Conservation (phyloP, 2,888 invertebrate species). For the Euproctis similis region DNA sequence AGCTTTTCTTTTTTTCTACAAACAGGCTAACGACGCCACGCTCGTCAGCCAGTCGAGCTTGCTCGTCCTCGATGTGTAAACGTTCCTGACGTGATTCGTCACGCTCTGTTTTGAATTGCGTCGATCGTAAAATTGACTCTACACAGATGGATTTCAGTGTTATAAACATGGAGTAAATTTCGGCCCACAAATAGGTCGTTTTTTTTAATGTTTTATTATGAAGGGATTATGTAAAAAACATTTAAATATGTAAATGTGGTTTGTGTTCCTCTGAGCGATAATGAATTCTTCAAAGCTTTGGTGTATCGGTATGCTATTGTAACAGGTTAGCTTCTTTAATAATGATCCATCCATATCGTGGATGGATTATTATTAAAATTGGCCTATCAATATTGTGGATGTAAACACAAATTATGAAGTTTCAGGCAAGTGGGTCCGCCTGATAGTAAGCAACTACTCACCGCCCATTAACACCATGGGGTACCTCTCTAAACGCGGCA, state of each 20-base stretch:
- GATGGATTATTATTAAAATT: no score
- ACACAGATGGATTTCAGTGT: conserved; percentile 40
- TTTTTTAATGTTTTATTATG: conserved; percentile 33
- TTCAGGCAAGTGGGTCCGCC: no score
- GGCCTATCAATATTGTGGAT: no score
- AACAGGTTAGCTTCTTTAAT: conserved; percentile 33
- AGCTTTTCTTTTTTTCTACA: no score
- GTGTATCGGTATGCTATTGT: conserved; percentile 7
- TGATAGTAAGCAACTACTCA: no score
- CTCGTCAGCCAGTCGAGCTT: conserved; percentile 37
- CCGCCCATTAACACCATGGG: no score
- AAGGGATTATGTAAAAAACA: conserved; percentile 27
- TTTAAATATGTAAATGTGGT: conserved; percentile 28
- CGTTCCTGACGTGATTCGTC: conserved; percentile 6
- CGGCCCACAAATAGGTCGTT: conserved; percentile 21
- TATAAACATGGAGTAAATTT: conserved; percentile 19
- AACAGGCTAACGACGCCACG: conserved; percentile 15
- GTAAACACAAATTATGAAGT: no score
- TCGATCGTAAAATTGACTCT: conserved; percentile 33
- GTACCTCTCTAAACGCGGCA: no score
- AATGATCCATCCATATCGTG: no score
- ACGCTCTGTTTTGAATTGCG: conserved; percentile 19
- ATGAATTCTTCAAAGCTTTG: conserved; percentile 19
- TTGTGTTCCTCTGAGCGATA: no score
- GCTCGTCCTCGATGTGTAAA: conserved; percentile 22